Conservation (phyloP, 2,888 invertebrate genomes). For the Panorpa germanica region DNA sequence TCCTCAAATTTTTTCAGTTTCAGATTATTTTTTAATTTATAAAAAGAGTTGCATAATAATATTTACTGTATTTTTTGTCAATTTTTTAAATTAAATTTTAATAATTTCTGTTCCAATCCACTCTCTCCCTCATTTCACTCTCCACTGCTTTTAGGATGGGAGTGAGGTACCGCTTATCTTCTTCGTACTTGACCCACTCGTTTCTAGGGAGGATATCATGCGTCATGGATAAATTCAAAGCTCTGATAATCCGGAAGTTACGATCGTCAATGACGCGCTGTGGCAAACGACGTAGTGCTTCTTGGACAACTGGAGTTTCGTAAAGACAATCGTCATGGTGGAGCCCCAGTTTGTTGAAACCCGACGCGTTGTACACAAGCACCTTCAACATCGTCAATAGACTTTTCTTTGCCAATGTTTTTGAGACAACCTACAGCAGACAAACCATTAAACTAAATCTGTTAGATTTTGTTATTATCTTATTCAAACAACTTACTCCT, state of each 20-base stretch:
- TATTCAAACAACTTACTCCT: no score
- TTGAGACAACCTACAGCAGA: no score
- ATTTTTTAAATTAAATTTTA: slow-evolving; percentile 24
- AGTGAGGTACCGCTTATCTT: slow-evolving; percentile 47
- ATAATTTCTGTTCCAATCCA: slow-evolving; percentile 49
- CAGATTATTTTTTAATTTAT: no score
- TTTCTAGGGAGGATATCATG: slow-evolving; percentile 59
- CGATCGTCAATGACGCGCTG: slow-evolving; percentile 47
- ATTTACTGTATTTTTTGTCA: no score
- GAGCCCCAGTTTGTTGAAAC: slow-evolving; percentile 56
- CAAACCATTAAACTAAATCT: no score
- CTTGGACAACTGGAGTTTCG: slow-evolving; percentile 44
- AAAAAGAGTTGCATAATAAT: no score
- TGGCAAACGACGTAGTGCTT: slow-evolving; percentile 58
- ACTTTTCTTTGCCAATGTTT: no score
- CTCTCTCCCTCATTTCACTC: slow-evolving; percentile 47
- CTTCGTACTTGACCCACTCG: slow-evolving; percentile 68
- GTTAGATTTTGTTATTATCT: no score
- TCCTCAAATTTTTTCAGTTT: no score
- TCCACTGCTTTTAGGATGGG: slow-evolving; percentile 53
- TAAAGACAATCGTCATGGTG: slow-evolving; percentile 48
- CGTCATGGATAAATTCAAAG: slow-evolving; percentile 47
- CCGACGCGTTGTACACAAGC: slow-evolving; percentile 49
- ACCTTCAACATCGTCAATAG: no score
- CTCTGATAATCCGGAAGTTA: slow-evolving; percentile 58